These are phyloP conservation scores for Vombatus ursinus DNA, from an alignment of 2,113 vertebrate species.

Conservation along the genomic window DNA sequence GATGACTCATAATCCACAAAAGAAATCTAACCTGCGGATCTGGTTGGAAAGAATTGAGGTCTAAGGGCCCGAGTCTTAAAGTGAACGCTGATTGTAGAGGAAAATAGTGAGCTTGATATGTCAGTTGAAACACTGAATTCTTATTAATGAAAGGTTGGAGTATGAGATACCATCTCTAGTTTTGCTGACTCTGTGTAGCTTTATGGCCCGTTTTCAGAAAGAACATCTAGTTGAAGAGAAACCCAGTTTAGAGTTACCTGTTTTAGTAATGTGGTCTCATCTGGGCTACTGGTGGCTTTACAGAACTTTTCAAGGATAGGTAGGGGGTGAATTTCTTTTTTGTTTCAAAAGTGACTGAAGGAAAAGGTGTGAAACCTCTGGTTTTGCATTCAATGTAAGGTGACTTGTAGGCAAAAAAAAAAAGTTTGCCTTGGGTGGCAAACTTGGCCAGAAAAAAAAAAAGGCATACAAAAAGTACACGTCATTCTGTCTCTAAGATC, in stretches of 20 bases:
- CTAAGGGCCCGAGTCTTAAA: slow-evolving; percentile 50
- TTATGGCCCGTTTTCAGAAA: slow-evolving; percentile 65
- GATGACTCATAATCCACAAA: slow-evolving; percentile 72
- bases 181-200: slow-evolving; percentile 57
- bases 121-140: slow-evolving; percentile 55
- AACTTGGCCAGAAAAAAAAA: slow-evolving; percentile 54
- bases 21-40: slow-evolving; percentile 55
- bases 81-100: slow-evolving; percentile 64
- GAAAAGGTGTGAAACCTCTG: slow-evolving; percentile 83
- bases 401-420: slow-evolving; percentile 80
- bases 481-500: slow-evolving; percentile 45
- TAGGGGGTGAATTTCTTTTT: slow-evolving; percentile 49
- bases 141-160: slow-evolving; percentile 28
- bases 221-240: slow-evolving; percentile 77
- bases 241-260: slow-evolving; percentile 67
- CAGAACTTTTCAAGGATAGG: slow-evolving; percentile 71
- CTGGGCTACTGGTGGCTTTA: slow-evolving; percentile 69
- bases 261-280: slow-evolving; percentile 64
- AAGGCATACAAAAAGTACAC: slow-evolving; percentile 48
- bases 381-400: slow-evolving; percentile 79
- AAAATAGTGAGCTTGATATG: slow-evolving; percentile 62
- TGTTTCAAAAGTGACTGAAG: slow-evolving; percentile 63
- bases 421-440: slow-evolving; percentile 35
- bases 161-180: not conserved
- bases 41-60: slow-evolving; percentile 55